A percentile compares a stretch with the other conserved stretches of the same genome.
Conservation (phyloP, 2,888 invertebrate species). For the Onchidella celtica region DNA sequence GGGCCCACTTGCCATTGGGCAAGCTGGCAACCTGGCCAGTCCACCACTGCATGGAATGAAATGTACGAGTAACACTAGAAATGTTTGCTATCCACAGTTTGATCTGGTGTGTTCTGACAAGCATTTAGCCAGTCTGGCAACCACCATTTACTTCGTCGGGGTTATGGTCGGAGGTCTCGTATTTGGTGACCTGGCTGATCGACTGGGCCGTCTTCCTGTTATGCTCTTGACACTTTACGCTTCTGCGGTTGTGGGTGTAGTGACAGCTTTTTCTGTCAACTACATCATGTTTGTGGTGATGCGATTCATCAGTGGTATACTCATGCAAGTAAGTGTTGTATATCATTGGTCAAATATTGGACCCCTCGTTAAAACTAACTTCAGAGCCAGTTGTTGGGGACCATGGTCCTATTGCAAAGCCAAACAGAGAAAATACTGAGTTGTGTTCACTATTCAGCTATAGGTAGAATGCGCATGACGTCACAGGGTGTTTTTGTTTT, state of each 20-base stretch:
- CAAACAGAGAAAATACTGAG: too few species aligned
- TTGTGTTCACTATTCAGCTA: too few species aligned
- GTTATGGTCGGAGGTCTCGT: slow-evolving; percentile 72
- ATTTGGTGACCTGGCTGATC: slow-evolving; percentile 68
- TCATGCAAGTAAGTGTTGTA: slow-evolving; percentile 48
- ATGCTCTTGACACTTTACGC: slow-evolving; percentile 63
- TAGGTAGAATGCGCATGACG: too few species aligned
- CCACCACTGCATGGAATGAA: too few species aligned
- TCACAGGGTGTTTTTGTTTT: too few species aligned
- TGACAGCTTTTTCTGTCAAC: slow-evolving; percentile 58
- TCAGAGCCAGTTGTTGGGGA: too few species aligned
- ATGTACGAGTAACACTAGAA: too few species aligned
- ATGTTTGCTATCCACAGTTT: slow-evolving; percentile 61
- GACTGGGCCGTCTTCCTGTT: slow-evolving; percentile 66
- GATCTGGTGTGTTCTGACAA: slow-evolving; percentile 65
- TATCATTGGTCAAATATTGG: too few species aligned
- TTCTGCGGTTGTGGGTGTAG: slow-evolving; percentile 60
- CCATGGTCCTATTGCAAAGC: too few species aligned
- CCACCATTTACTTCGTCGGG: slow-evolving; percentile 71
- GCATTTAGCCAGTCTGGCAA: slow-evolving; percentile 61
- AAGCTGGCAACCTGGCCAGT: too few species aligned
- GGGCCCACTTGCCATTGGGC: too few species aligned
- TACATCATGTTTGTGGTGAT: slow-evolving; percentile 63
- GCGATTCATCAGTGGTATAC: slow-evolving; percentile 61
- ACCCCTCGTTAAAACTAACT: too few species aligned